A percentile compares a stretch with the other conserved stretches of the same genome.
Evolutionary conservation across 2,888 invertebrate species (phyloP).

Genomic region (Panopea generosa): DNA sequence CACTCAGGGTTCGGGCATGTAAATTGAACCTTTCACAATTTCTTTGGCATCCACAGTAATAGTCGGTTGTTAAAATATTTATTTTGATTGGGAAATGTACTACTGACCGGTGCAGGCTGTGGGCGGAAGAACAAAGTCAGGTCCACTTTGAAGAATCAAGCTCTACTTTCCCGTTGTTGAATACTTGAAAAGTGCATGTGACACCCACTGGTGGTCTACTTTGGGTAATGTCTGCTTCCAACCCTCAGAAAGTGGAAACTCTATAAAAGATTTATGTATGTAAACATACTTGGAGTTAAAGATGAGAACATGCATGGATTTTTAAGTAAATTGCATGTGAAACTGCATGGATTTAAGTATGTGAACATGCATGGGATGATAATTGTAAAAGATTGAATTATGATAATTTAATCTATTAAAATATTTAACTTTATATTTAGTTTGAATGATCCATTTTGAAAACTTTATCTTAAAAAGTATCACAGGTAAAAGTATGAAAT

Average conservation of each 20-base stretch:
- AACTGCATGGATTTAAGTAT: no score
- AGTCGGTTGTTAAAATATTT: constrained; percentile 37
- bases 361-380: no score
- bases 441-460: no score
- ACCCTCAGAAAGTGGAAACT: no score
- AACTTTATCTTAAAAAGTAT: no score
- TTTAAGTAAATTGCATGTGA: no score
- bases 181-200: constrained; percentile 41
- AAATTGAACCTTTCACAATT: constrained; percentile 7
- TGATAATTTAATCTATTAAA: no score
- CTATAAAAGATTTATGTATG: not conserved
- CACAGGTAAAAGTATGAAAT: no score
- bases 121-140: constrained; percentile 50
- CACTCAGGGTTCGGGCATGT: constrained; percentile 25
- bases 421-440: no score
- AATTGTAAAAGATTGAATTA: no score
- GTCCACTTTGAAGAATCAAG: constrained; percentile 14
- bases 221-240: constrained; percentile 35
- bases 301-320: no score
- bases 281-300: not conserved
- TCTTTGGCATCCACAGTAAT: constrained; percentile 50
- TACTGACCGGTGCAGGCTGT: no score
- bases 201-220: constrained; percentile 48
- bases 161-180: constrained; percentile 26
- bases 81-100: not conserved